phyloP scores from a whole-genome alignment of 2,888 invertebrate genomes.

The Conistra vaccinii region DNA sequence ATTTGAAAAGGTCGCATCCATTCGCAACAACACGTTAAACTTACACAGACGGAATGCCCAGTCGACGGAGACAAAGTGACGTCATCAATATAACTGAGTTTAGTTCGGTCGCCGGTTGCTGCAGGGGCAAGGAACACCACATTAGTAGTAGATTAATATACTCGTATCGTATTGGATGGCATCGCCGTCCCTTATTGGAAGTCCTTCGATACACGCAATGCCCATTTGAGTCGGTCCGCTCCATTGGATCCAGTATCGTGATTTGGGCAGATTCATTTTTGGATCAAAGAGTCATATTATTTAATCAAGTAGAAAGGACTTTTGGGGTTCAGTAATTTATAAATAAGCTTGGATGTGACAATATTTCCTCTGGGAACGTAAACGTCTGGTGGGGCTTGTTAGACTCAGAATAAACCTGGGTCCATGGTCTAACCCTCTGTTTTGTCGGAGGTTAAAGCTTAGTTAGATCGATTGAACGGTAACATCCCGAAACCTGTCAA shows the following conservation, averaged over 20 bases:
- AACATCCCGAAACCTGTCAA: neutral
- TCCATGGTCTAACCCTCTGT: neutral
- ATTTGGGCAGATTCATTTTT: conserved; percentile 69
- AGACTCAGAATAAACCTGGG: conserved; percentile 21
- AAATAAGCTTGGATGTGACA: conserved; percentile 56
- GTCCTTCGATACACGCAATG: conserved; percentile 84
- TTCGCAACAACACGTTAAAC: conserved; percentile 79
- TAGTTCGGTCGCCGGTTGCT: conserved; percentile 70
- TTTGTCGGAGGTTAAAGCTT: neutral
- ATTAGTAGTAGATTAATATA: conserved; percentile 88
- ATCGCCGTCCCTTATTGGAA: conserved; percentile 77
- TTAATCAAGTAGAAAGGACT: conserved; percentile 66
- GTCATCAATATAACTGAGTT: conserved; percentile 84
- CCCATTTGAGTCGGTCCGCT: conserved; percentile 80
- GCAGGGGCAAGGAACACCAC: conserved; percentile 81
- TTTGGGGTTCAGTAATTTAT: conserved; percentile 65
- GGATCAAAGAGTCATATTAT: conserved; percentile 69
- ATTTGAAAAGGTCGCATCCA: conserved; percentile 75
- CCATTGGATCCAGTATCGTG: conserved; percentile 71
- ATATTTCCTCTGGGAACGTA: conserved; percentile 44
- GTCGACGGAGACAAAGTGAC: conserved; percentile 85
- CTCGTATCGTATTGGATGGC: conserved; percentile 75
- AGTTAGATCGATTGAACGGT: neutral
- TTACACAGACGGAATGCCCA: conserved; percentile 80
- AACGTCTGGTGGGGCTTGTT: conserved; percentile 12